phyloP scores from a whole-genome alignment of 64 coral and sea anemone genomes.

The Actinia tenebrosa region DNA sequence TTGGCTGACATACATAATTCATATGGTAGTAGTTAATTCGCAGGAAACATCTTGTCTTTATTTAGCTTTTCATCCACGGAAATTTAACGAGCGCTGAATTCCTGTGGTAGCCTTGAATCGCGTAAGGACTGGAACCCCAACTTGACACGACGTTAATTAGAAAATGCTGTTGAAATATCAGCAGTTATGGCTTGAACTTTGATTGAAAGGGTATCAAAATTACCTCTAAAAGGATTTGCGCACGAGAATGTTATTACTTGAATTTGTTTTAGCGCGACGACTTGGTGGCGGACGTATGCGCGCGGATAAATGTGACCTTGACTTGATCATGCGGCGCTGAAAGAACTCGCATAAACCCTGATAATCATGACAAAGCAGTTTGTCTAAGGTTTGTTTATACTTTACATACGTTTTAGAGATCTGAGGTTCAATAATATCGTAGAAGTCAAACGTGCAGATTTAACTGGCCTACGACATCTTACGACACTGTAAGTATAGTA shows the following conservation, averaged over 20 bases:
- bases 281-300: not conserved
- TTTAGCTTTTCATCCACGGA: not conserved
- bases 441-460: conserved; percentile 43
- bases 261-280: not conserved
- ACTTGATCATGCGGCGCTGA: not conserved
- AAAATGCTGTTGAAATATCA: not conserved
- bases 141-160: not conserved
- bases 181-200: not conserved
- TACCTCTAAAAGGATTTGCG: not conserved
- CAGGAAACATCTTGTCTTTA: not conserved
- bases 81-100: not conserved
- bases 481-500: conserved; percentile 81
- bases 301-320: not conserved
- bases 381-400: not conserved
- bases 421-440: conserved; percentile 89
- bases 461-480: conserved; percentile 46
- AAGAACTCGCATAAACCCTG: not conserved
- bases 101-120: not conserved
- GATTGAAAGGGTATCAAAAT: not conserved
- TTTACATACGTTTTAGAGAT: conserved; percentile 44
- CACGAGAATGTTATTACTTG: not conserved
- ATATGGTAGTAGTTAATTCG: not conserved
- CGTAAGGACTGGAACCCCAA: not conserved
- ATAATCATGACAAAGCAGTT: not conserved
- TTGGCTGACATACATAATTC: not conserved